Evolutionary conservation across 1,140 invertebrate species (phyloP), one percentile per base, ranked within the genome.

Genomic region (Anagrus nilaparvatae): DNA sequence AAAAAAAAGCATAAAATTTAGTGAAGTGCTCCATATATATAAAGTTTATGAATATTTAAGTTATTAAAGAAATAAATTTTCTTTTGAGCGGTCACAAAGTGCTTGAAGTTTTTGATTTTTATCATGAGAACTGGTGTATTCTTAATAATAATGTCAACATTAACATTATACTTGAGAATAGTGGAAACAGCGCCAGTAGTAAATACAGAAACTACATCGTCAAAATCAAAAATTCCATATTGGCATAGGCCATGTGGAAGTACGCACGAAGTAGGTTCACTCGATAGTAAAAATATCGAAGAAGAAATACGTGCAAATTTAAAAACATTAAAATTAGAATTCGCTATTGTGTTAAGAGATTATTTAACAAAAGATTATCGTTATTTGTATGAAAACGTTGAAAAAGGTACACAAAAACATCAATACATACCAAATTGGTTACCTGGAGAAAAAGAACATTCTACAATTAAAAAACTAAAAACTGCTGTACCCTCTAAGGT

Each of bases 381-480:
- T 5, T 60, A 50, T 25, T 34, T 65, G 0, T 69, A 69, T 38
- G 59, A 66, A 12, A 53, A 46, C 12, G 61, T 65, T 4, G 55
- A 55, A 14, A 57, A 60, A 16, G 61, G 60, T 1, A 52, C 67
- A 0, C 46, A 60, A 13, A 54, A 69, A 16, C 53, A 67, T 39
- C 68, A 71, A 32, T 70, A 66, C 37, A 62, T 67, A 32, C 65
- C 65, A 0, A 69, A 63, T 30, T 70, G 67, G 67, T 21, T 71
- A 5, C 69, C 69, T 0, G 60, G 59, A 10, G 56, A 62, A 18
- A 56, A 58, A 17, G 63, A 68, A 27, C 48, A 59, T 4, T 48
- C 56, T 21, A 30, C 39, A 0, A 38, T 69, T 2, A 59, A 47
- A 39, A 54, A 39, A 20, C 43, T 65, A 5, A 27, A 43, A 12